Base-by-base conservation (phyloP, 2,888 invertebrate genomes). In the Coelopa pilipes region DNA sequence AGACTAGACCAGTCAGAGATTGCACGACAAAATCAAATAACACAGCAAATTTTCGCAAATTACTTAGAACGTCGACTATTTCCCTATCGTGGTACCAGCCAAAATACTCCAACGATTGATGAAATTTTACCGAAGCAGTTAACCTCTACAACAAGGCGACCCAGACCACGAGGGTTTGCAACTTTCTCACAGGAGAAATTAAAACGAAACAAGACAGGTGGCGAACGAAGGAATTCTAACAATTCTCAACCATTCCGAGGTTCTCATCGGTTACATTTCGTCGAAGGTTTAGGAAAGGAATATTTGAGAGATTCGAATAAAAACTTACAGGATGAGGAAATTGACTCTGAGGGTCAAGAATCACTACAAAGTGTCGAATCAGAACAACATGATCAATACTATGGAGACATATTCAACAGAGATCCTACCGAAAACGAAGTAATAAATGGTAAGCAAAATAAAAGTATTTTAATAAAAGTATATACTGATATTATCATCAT, bases 11-110 rank as follows among this genome's bases (percentile, higher is more conserved):
- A 88, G 79, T 89, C 89, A 79, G 93, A 93, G 87, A 87, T 93
- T 86, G 92, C 91, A 81, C 89, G 93, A 77, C 93, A 93, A 89
- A 93, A 93, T 89, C 90, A 91, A 86, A 93, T 93, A 86, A 93
- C 93, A 49, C 91, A 92, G 87, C 92, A 93, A 89, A 93, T 93
- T 79, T 89, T 93, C 78, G 92, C 93, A 83, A 92, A 92, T 75
- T 93, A 90, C 83, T 88, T 93, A 77, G 93, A 93, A 85, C 91
- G 92, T 83, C 90, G 91, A 60, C 85, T 93, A 62, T 93, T 93
- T 72, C 89, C 93, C 4, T 88, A 89, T 78, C 87, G 90, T 60
- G 88, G 87, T 73, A 88, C 89, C 0, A 84, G 81, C 77, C 87
- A 86, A 63, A 85, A 84, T 77, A 87, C 88, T 60, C 92, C 92